These are phyloP conservation scores for Venturia canescens DNA, from an alignment of 1,140 invertebrate species.

Conservation along the genomic window DNA sequence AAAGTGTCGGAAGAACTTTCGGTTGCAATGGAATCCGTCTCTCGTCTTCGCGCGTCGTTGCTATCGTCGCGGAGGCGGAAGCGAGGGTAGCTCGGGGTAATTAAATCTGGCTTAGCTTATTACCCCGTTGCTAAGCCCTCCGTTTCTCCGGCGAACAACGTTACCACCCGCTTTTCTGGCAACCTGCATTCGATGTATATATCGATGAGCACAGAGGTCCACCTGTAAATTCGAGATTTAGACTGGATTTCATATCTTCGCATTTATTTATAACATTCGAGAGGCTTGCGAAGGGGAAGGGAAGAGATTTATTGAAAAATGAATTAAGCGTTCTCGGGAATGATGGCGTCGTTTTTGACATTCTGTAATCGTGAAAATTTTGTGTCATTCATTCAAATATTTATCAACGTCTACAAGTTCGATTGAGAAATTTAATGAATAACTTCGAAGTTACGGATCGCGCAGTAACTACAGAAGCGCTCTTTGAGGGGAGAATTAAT, in stretches of 20 bases:
- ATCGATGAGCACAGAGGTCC: not conserved
- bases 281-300: no score
- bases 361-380: no score
- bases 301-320: no score
- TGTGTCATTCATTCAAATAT: no score
- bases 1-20: constrained; percentile 71
- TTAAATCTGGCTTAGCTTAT: constrained; percentile 63
- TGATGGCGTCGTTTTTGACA: no score
- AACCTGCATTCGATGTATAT: not conserved
- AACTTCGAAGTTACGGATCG: no score
- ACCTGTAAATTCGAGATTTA: not conserved
- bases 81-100: constrained; percentile 62
- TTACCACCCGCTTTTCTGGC: constrained; percentile 1
- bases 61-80: constrained; percentile 47
- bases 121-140: constrained; percentile 37
- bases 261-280: no score
- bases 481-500: no score
- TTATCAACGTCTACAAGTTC: no score
- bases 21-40: constrained; percentile 58
- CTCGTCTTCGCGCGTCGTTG: constrained; percentile 31
- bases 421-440: no score
- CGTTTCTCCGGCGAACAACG: constrained; percentile 31
- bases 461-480: no score
- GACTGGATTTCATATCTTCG: not conserved
- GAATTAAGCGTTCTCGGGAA: no score